Percentiles rank a stretch among this genome's conserved stretches.
Evolutionary conservation across 2,113 vertebrate species (phyloP).

Genomic region (Xiphophorus couchianus): DNA sequence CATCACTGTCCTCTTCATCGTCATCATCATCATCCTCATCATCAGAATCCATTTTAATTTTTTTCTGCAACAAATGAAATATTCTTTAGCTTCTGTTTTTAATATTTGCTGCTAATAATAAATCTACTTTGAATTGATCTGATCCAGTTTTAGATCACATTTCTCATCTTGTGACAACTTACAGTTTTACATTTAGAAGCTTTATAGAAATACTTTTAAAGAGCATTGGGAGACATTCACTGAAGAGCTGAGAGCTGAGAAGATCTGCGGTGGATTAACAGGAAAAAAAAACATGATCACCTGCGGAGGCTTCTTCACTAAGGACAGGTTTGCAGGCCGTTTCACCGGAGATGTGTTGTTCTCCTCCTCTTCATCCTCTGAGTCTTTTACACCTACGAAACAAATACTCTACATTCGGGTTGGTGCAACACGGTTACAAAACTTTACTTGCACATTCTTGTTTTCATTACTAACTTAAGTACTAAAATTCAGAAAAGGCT

Average conservation of each 20-base stretch:
- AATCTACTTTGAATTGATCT: no score
- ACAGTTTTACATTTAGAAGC: background rate
- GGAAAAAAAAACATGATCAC: constrained; percentile 37
- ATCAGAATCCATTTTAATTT: constrained; percentile 81
- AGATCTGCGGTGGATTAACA: background rate
- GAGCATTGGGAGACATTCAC: background rate
- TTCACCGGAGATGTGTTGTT: constrained; percentile 82
- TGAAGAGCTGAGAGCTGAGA: background rate
- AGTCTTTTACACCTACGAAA: constrained; percentile 77
- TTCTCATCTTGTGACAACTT: background rate
- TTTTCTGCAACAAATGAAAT: constrained; percentile 70
- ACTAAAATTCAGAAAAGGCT: background rate
- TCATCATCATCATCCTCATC: constrained; percentile 58
- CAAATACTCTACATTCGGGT: background rate
- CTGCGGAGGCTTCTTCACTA: constrained; percentile 61
- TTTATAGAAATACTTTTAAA: background rate
- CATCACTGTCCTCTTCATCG: constrained; percentile 64
- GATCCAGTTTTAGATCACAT: background rate
- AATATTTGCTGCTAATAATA: no score
- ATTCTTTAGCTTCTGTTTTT: background rate
- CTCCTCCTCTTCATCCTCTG: constrained; percentile 81
- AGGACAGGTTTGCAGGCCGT: constrained; percentile 67
- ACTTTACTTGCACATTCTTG: background rate
- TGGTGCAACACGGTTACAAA: no score
- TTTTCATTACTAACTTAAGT: no score